Conservation (phyloP, 2,888 invertebrate species). For the Melanotus villosus region DNA sequence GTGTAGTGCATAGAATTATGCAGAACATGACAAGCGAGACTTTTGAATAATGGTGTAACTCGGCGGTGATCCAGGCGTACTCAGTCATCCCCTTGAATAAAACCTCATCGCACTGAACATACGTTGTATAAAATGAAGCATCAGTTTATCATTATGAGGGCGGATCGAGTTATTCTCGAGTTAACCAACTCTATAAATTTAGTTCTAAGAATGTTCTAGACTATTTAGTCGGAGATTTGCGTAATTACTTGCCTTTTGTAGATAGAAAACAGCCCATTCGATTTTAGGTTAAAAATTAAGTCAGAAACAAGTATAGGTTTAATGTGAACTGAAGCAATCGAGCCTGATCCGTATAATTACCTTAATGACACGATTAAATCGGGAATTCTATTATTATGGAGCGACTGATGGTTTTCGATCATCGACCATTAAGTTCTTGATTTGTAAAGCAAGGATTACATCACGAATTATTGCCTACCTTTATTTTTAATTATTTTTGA, state of each 20-base stretch:
- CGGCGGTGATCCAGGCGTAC: slow-evolving; percentile 32
- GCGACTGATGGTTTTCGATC: neutral
- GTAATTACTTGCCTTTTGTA: too few relatives aligned
- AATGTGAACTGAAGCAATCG: neutral
- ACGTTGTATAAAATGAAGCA: slow-evolving; percentile 23
- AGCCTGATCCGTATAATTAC: slow-evolving; percentile 25
- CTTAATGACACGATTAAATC: slow-evolving; percentile 24
- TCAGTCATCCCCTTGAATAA: slow-evolving; percentile 37
- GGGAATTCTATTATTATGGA: slow-evolving; percentile 15
- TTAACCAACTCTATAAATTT: neutral
- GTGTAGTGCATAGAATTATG: slow-evolving; percentile 35
- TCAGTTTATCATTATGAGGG: slow-evolving; percentile 23
- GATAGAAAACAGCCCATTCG: too few relatives aligned
- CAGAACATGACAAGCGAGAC: slow-evolving; percentile 42
- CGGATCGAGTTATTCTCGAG: slow-evolving; percentile 8
- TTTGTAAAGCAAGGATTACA: too few relatives aligned
- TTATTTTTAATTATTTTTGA: too few relatives aligned
- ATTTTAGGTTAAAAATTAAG: too few relatives aligned
- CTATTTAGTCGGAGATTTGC: neutral
- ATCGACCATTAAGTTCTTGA: neutral
- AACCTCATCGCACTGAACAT: slow-evolving; percentile 18
- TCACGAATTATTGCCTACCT: too few relatives aligned
- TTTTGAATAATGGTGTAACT: slow-evolving; percentile 41
- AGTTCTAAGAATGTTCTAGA: neutral
- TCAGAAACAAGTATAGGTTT: neutral